phyloP scores from a whole-genome alignment of 2,888 invertebrate species.

The Isoperla grammatica region DNA sequence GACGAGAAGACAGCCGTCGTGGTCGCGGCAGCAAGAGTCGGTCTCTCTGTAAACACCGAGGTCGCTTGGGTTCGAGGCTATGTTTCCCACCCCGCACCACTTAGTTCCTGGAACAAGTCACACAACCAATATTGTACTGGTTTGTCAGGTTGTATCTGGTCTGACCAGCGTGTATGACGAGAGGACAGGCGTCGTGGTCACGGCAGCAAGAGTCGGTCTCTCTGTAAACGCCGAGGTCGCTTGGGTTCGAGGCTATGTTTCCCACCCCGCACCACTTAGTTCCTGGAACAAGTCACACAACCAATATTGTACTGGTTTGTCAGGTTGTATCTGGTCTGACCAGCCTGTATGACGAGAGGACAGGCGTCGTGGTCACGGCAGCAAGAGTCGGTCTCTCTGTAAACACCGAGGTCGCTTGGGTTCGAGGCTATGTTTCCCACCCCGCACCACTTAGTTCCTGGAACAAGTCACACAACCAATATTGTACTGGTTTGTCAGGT shows the following conservation, averaged over 20 bases:
- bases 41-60: slow-evolving; percentile 59
- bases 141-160: slow-evolving; percentile 57
- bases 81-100: slow-evolving; percentile 68
- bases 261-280: slow-evolving; percentile 73
- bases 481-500: too few species aligned
- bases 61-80: slow-evolving; percentile 52
- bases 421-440: slow-evolving; percentile 56
- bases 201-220: slow-evolving; percentile 64
- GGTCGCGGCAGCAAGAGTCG: slow-evolving; percentile 63
- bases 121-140: slow-evolving; percentile 47
- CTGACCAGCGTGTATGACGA: slow-evolving; percentile 52
- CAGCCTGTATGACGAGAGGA: slow-evolving; percentile 52
- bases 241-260: slow-evolving; percentile 50
- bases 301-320: slow-evolving; percentile 59
- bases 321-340: slow-evolving; percentile 53
- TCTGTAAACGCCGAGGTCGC: slow-evolving; percentile 59
- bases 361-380: slow-evolving; percentile 67
- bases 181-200: slow-evolving; percentile 62
- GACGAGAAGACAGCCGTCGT: slow-evolving; percentile 61
- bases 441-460: slow-evolving; percentile 73
- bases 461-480: slow-evolving; percentile 5
- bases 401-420: slow-evolving; percentile 56
- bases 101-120: slow-evolving; percentile 54
- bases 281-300: slow-evolving; percentile 44
- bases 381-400: slow-evolving; percentile 60